Evolutionary conservation across 2,888 invertebrate species (phyloP), one percentile per base, ranked within the genome.

Genomic region (Lasioglossum marginatum): DNA sequence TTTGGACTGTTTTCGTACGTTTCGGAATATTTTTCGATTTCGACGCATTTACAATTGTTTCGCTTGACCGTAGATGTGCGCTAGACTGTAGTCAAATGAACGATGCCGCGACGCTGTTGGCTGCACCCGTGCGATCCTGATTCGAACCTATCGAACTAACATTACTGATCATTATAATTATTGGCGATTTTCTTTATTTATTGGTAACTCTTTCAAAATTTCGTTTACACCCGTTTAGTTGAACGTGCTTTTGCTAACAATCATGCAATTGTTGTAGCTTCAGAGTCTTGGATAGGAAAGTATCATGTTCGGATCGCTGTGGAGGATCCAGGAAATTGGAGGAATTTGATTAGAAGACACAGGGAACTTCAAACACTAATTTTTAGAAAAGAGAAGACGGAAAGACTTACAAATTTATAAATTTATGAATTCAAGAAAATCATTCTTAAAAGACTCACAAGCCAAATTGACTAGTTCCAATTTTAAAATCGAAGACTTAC

Each of bases 31-130:
- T 85, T 85, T 85, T 85, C 85, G 72, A 79, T 85, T 79, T 79
- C 79, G 85, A 85, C 85, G 85, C 85, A 85, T 85, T 85, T 85
- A 85, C 85, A 85, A 78, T 76, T 77, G 79, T 79, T 76, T 85
- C 57, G 85, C 85, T 76, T 85, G 71, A 52, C 57, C 52, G 6
- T 73, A 79, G 72, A 43, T 79, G 37, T 60, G 57, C 72, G 70
- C 70, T 68, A 68, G 68, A 4, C 68, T 37, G 34, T 66, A 68
- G 68, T 6, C 34, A 10, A 34, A 37, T 10, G 48, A 19, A 52
- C 43, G 19, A 70, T 8, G 48, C 10, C 68, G 37, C 37, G 66
- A 34, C 19, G 34, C 66, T 10, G 34, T 37, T 34, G 37, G 34
- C 0, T 8, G 68, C 37, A 12, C 4, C 68, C 0, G 34, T 37